phyloP scores from a whole-genome alignment of 2,113 vertebrate species.

The Bolborhynchus lineola region DNA sequence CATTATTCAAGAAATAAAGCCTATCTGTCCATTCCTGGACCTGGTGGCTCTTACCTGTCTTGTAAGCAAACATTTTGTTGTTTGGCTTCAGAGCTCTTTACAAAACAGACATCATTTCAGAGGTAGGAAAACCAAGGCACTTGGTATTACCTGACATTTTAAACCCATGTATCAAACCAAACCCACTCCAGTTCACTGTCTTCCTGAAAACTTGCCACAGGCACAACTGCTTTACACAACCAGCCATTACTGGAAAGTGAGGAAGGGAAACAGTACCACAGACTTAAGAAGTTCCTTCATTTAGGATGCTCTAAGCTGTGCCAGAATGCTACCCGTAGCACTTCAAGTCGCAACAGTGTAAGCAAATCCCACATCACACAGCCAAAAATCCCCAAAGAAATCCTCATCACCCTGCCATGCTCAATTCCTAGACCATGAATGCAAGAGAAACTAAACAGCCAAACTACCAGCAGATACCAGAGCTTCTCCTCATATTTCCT shows the following conservation, averaged over 20 bases:
- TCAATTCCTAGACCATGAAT: neutral
- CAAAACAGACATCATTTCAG: neutral
- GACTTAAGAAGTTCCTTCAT: neutral
- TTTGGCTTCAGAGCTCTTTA: neutral
- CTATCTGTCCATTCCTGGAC: neutral
- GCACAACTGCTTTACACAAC: neutral
- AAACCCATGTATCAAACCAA: neutral
- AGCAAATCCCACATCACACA: neutral
- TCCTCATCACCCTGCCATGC: neutral
- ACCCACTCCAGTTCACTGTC: neutral
- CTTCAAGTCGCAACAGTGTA: neutral
- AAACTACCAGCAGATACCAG: neutral
- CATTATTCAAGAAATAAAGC: neutral
- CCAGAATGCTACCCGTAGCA: neutral
- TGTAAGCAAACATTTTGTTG: neutral
- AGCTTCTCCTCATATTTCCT: neutral
- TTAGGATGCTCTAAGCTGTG: neutral
- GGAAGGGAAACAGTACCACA: neutral
- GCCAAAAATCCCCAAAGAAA: neutral
- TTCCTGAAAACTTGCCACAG: neutral
- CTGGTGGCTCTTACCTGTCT: neutral
- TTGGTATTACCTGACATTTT: neutral
- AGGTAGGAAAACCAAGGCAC: neutral
- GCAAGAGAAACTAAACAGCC: neutral
- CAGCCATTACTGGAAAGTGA: neutral